Evolutionary conservation across 2,797 vertebrate species (phyloP), one percentile per base, ranked within the genome.

Genomic region (Lycodopsis pacificus): DNA sequence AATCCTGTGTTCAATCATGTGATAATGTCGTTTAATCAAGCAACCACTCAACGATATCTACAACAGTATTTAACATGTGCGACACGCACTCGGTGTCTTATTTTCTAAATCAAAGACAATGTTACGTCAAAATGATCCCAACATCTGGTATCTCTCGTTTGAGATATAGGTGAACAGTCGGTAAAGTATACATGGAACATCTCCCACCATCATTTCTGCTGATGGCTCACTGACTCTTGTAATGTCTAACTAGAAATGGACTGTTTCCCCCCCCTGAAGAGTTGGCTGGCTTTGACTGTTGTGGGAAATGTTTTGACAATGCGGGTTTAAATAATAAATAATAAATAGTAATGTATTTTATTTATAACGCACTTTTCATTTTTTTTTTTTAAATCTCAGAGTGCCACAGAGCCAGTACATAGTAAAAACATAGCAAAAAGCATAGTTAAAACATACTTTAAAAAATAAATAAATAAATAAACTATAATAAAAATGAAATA

Each of bases 191-290:
- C 11, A 32, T 15, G 42, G 64, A 58, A 75, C 57, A 22, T 66
- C 58, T 54, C 64, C 27, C 17, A 19, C 40, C 70, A 13, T 64
- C 4, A 56, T 40, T 38, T 56, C 30, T 25, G 63, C 58, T 62
- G 65, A 76, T 79, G 77, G 61, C n/a, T 82, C 32, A 83, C 77
- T 65, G 44, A 58, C 34, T 67, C 22, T 57, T 64, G 32, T 76
- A 66, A 80, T 77, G 34, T 71, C 7, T 76, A 57, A 80, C 69
- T 46, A n/a, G 32, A 57, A 73, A 64, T 51, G 17, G 51, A 17
- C 2, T 0, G 1, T 30, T 67, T 53, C 34, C 27, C 25, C 25
- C 13, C 2, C 7, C 20, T 1, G 32, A 58, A 48, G 64, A 69
- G 20, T 25, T 25, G 25, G 25, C 25, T 25, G 25, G 25, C 25